Percentiles rank a stretch among this genome's conserved stretches.
phyloP scores from a whole-genome alignment of 92 coral and sea anemone species.

The Siderastrea radians region DNA sequence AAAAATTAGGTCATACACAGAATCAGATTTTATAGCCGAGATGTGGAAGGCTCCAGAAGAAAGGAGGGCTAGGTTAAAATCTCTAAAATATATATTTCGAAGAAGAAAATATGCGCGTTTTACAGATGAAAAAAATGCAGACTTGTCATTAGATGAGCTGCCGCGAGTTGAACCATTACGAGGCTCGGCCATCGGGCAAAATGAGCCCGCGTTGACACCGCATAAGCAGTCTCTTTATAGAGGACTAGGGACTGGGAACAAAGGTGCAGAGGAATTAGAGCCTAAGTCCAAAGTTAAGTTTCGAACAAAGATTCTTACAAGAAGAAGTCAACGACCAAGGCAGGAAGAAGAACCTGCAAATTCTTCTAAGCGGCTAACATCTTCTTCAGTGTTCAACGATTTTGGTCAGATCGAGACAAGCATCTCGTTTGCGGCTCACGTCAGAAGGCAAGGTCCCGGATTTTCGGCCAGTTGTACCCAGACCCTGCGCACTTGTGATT shows the following conservation, averaged over 20 bases:
- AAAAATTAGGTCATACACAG: constrained; percentile 13
- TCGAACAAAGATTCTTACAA: constrained; percentile 59
- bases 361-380: neutral
- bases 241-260: neutral
- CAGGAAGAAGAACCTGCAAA: neutral
- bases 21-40: constrained; percentile 24
- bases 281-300: neutral
- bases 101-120: constrained; percentile 10
- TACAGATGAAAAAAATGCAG: neutral
- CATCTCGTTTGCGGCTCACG: constrained; percentile 85
- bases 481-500: constrained; percentile 59
- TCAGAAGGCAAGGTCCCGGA: constrained; percentile 77
- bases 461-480: constrained; percentile 70
- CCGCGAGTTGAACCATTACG: neutral
- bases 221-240: neutral
- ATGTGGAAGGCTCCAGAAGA: constrained; percentile 28
- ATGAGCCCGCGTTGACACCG: neutral
- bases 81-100: constrained; percentile 12
- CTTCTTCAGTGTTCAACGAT: constrained; percentile 23
- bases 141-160: neutral
- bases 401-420: constrained; percentile 63
- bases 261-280: constrained; percentile 26
- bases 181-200: neutral
- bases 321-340: constrained; percentile 36
- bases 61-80: neutral